Conservation (phyloP, 2,888 invertebrate species). For the Eupsilia transversa region DNA sequence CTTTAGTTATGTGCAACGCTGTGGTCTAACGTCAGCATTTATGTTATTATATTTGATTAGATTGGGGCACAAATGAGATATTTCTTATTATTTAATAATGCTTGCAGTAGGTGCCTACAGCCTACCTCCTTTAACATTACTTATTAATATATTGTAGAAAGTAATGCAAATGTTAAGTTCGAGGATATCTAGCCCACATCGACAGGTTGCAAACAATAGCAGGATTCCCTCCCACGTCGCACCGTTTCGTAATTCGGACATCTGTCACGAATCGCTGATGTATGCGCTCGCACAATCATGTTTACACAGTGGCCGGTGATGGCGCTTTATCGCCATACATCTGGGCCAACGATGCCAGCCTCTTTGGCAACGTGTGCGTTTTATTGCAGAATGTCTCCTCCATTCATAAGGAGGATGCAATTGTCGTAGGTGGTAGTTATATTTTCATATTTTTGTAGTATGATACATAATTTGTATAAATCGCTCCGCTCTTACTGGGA, state of each 20-base stretch:
- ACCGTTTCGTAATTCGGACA: slow-evolving; percentile 80
- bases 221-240: slow-evolving; percentile 67
- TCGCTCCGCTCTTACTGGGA: neutral
- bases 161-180: slow-evolving; percentile 72
- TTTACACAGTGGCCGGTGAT: slow-evolving; percentile 63
- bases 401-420: slow-evolving; percentile 39
- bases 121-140: neutral
- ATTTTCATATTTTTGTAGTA: slow-evolving; percentile 1
- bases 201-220: slow-evolving; percentile 65
- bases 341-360: slow-evolving; percentile 51
- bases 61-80: neutral
- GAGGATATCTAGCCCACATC: slow-evolving; percentile 58
- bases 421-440: neutral
- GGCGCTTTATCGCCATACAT: slow-evolving; percentile 67
- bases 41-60: neutral
- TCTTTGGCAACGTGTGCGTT: slow-evolving; percentile 48
- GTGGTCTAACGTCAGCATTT: neutral
- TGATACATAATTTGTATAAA: neutral
- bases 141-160: slow-evolving; percentile 65
- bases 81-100: neutral
- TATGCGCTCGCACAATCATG: slow-evolving; percentile 77
- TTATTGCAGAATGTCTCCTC: slow-evolving; percentile 50
- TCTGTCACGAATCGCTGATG: slow-evolving; percentile 81
- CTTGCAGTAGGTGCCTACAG: neutral
- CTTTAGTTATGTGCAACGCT: neutral